Percentiles rank a stretch among this genome's conserved stretches.
Evolutionary conservation across 2,113 vertebrate species (phyloP).

Genomic region (Perccottus glenii): DNA sequence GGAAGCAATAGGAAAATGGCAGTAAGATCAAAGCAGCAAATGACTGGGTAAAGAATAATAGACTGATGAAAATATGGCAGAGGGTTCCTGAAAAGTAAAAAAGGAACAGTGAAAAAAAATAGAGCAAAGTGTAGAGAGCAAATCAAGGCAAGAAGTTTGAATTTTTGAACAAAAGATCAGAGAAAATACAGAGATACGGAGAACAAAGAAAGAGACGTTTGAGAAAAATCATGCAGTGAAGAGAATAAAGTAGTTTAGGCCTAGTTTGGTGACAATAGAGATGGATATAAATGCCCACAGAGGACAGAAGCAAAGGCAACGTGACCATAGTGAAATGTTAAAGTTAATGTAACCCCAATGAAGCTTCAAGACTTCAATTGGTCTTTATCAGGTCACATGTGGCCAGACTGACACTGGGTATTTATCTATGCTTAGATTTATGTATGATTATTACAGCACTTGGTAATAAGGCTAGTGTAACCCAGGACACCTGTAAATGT

Average conservation of each 20-base stretch:
- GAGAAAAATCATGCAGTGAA: neutral
- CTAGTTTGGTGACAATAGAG: constrained; percentile 4
- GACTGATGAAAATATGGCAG: constrained; percentile 3
- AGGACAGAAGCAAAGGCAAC: constrained; percentile 9
- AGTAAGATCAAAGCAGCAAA: constrained; percentile 64
- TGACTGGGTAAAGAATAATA: constrained; percentile 23
- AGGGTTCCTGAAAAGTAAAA: neutral
- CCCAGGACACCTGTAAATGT: too few relatives aligned
- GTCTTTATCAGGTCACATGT: too few relatives aligned
- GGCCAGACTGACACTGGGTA: too few relatives aligned
- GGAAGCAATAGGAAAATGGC: constrained; percentile 37
- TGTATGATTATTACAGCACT: too few relatives aligned
- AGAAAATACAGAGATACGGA: neutral
- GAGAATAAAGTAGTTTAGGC: constrained; percentile 22
- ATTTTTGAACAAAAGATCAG: neutral
- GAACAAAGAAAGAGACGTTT: neutral
- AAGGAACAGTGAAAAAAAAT: neutral
- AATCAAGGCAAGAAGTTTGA: neutral
- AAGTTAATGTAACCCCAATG: too few relatives aligned
- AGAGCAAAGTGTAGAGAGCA: neutral
- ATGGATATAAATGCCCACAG: constrained; percentile 22
- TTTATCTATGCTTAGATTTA: too few relatives aligned
- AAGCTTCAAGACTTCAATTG: too few relatives aligned
- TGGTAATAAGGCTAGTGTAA: too few relatives aligned
- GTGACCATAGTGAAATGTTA: neutral